These are phyloP conservation scores for Lophius americanus DNA, from an alignment of 2,797 vertebrate genomes.

Conservation along the genomic window DNA sequence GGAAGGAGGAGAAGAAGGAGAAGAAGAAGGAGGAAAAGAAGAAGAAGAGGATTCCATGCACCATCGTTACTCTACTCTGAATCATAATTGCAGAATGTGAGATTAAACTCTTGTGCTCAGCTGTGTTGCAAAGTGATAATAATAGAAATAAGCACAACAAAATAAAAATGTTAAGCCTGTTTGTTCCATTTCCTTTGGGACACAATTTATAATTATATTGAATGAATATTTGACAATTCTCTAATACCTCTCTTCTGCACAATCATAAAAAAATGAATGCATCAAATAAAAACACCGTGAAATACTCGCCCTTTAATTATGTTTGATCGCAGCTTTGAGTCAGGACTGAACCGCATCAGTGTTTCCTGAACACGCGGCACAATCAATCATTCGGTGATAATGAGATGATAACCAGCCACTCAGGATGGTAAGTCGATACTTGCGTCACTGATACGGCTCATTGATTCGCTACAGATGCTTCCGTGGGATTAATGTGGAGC, in stretches of 20 bases:
- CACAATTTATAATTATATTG: not conserved
- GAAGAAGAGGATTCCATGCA: no score
- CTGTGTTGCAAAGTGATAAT: not conserved
- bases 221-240: not conserved
- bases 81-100: not conserved
- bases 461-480: conserved; percentile 64
- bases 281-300: not conserved
- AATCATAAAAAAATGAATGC: not conserved
- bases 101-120: not conserved
- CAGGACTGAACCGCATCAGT: not conserved
- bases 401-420: conserved; percentile 13
- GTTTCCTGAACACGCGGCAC: not conserved
- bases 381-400: conserved; percentile 2
- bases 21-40: no score
- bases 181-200: not conserved
- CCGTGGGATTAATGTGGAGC: conserved; percentile 56
- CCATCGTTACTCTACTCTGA: no score
- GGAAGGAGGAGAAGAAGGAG: no score
- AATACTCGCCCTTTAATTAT: not conserved
- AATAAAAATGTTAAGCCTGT: not conserved
- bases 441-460: conserved; percentile 43
- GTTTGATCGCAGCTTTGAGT: not conserved
- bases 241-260: not conserved
- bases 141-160: not conserved
- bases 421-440: conserved; percentile 16